Conservation (phyloP, 2,113 vertebrate species). For the Dasyprocta punctata region DNA sequence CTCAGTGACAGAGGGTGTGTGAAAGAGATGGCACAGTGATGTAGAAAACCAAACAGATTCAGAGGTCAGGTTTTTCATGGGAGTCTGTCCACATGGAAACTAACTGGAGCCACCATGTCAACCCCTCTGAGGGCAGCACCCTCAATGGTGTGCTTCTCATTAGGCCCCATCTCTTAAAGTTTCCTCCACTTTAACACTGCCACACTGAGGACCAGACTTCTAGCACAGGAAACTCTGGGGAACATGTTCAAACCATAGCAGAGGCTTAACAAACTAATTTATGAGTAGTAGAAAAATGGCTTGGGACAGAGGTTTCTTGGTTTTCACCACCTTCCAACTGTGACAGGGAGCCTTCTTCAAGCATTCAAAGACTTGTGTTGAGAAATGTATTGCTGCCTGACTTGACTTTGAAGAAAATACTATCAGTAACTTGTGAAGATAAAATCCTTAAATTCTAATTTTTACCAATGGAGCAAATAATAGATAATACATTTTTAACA, state of each 20-base stretch:
- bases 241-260: background rate
- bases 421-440: background rate
- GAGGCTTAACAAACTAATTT: background rate
- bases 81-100: background rate
- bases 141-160: no score
- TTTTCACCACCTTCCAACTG: background rate
- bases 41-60: background rate
- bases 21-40: background rate
- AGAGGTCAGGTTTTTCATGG: background rate
- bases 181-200: background rate
- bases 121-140: background rate
- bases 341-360: background rate
- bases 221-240: background rate
- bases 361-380: background rate
- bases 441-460: background rate
- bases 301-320: background rate
- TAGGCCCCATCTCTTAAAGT: background rate
- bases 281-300: background rate
- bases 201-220: no score
- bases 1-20: background rate
- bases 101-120: background rate
- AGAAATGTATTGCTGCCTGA: background rate
- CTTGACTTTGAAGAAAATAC: background rate
- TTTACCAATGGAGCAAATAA: background rate
- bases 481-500: constrained; percentile 12